Evolutionary conservation across 2,113 vertebrate species (phyloP), one percentile per base, ranked within the genome.

Genomic region (Rhinopomastus cyanomelas): DNA sequence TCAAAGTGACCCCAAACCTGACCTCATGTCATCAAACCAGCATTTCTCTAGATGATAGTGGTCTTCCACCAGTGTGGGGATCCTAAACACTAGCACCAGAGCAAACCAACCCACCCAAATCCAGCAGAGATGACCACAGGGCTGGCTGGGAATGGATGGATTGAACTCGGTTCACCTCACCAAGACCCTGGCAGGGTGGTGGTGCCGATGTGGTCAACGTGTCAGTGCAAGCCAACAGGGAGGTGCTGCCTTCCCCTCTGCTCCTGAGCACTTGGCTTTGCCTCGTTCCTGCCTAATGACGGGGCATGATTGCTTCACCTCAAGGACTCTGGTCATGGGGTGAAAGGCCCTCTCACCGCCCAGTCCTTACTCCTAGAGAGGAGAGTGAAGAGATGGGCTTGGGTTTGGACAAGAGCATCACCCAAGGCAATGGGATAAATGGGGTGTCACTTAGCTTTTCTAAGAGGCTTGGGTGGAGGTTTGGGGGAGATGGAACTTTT

Each of bases 341-440:
- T 1, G 1, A 30, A 79, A 39, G 25, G 8, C 4, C 62, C 64
- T 20, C 34, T 85, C 4, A 5, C 34, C 90, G 26, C 74, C 20
- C 68, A 0, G 17, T 39, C 17, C 20, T 34, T 6, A 66, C 75
- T 44, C 30, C 36, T 55, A 0, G 3, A 13, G n/a, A 29, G 3
- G 44, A 34, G 27, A 39, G 26, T 11, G 23, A 0, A 30, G 32
- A 36, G 59, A 29, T 1, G 8, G n/a, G n/a, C 6, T 11, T 10
- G 5, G 19, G 16, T 1, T 11, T 0, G 3, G 14, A 5, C 3
- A 0, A 12, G 26, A 20, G 10, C 26, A 8, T 56, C 4, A 0
- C 29, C 5, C 5, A 5, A 49, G 32, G 42, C 36, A n/a, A n/a
- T 42, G 26, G 18, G 27, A n/a, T n/a, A n/a, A n/a, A n/a, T n/a